Conservation (phyloP, 53 echinoderm and acorn worm species). For the Crossaster papposus region DNA sequence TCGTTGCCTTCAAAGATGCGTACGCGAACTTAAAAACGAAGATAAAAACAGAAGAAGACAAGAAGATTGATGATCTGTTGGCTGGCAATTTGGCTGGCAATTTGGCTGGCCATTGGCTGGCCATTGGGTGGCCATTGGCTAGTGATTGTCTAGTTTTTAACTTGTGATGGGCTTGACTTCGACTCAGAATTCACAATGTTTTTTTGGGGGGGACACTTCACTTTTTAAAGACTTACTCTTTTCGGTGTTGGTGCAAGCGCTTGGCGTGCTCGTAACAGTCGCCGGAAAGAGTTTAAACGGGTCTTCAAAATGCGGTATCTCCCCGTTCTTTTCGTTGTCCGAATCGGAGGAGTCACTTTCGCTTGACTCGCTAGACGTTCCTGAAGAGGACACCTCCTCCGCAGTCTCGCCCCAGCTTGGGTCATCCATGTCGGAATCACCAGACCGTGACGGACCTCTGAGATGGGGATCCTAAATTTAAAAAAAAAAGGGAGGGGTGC, state of each 20-base stretch:
- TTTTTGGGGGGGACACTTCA: not conserved
- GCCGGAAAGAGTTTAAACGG: slow-evolving; percentile 87
- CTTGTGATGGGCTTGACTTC: too few relatives aligned
- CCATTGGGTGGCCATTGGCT: too few relatives aligned
- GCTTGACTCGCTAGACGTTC: slow-evolving; percentile 68
- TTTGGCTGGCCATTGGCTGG: too few relatives aligned
- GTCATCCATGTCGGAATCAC: slow-evolving; percentile 87
- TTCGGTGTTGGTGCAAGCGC: slow-evolving; percentile 67
- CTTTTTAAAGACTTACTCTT: slow-evolving; percentile 51
- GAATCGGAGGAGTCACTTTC: slow-evolving; percentile 54
- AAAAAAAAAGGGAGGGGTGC: not conserved
- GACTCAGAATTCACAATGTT: too few relatives aligned
- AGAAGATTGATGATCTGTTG: too few relatives aligned
- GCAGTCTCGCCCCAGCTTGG: slow-evolving; percentile 87
- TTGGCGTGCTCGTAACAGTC: slow-evolving; percentile 70
- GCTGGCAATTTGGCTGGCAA: too few relatives aligned
- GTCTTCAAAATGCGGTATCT: slow-evolving; percentile 77
- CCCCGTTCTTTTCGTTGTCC: slow-evolving; percentile 60
- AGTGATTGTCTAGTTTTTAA: too few relatives aligned
- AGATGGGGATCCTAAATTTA: slow-evolving; percentile 28
- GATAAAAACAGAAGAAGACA: not conserved
- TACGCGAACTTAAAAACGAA: slow-evolving; percentile 80
- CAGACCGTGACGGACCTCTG: slow-evolving; percentile 47
- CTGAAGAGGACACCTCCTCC: slow-evolving; percentile 79
- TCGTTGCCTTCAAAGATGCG: slow-evolving; percentile 93